phyloP scores from a whole-genome alignment of 2,888 invertebrate species.

The Pycnomerus fuliginosus region DNA sequence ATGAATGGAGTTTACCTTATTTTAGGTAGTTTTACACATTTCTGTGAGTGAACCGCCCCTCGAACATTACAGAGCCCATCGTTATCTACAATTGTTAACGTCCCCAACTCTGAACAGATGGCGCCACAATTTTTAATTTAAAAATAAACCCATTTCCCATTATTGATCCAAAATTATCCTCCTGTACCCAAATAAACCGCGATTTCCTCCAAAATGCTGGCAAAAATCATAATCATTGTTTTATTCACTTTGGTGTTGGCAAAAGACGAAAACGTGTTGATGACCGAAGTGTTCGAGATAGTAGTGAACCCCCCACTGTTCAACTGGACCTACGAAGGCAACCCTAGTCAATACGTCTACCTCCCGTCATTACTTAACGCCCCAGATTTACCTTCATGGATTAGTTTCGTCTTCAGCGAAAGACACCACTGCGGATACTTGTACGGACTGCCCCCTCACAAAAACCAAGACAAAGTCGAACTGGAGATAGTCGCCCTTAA shows the following conservation, averaged over 20 bases:
- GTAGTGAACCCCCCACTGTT: conserved; percentile 75
- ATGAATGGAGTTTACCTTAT: no score
- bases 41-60: no score
- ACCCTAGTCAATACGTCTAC: conserved; percentile 64
- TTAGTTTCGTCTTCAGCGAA: conserved; percentile 80
- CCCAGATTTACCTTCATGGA: conserved; percentile 85
- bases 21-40: no score
- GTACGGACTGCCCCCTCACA: conserved; percentile 79
- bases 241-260: conserved; percentile 14
- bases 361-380: conserved; percentile 72
- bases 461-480: conserved; percentile 56
- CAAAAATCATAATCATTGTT: no score
- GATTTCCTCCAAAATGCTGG: no score
- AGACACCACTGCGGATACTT: conserved; percentile 76
- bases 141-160: conserved; percentile 11
- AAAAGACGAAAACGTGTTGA: conserved; percentile 57
- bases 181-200: no score
- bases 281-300: conserved; percentile 77
- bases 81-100: background rate
- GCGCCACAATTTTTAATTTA: conserved; percentile 11
- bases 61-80: no score
- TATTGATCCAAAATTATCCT: no score
- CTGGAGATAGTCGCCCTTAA: conserved; percentile 78
- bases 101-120: conserved; percentile 1
- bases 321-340: conserved; percentile 77